Conservation (phyloP, 2,797 vertebrate genomes). For the Eulemur mongoz region DNA sequence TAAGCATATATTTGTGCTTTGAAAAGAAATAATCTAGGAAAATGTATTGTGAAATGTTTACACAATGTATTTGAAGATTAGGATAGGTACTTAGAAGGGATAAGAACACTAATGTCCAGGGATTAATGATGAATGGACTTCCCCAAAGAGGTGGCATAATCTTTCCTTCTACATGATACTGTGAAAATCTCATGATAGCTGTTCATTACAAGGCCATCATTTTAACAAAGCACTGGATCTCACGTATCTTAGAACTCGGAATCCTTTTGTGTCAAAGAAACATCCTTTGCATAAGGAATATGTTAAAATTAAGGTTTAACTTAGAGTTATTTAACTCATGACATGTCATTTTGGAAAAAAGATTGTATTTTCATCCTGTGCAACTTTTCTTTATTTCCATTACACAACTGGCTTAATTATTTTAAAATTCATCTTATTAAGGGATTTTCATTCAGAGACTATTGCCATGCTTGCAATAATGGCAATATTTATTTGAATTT, state of each 20-base stretch:
- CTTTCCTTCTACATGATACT: background rate
- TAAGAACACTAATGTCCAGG: background rate
- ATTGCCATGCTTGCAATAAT: background rate
- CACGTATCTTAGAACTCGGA: background rate
- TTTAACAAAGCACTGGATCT: background rate
- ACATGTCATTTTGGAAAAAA: slow-evolving; percentile 23
- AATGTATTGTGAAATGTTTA: background rate
- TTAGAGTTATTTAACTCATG: slow-evolving; percentile 40
- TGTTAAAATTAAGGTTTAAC: slow-evolving; percentile 31
- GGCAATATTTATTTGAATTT: slow-evolving; percentile 55
- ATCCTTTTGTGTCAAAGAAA: background rate
- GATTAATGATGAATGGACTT: background rate
- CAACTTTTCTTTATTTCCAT: slow-evolving; percentile 31
- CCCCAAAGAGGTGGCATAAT: background rate
- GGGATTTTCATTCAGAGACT: background rate
- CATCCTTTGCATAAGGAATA: background rate
- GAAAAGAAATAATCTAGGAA: slow-evolving; percentile 16
- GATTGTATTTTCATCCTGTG: slow-evolving; percentile 4
- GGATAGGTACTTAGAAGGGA: background rate
- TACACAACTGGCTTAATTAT: slow-evolving; percentile 32
- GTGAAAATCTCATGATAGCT: background rate
- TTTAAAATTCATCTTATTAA: slow-evolving; percentile 50
- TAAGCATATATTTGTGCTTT: background rate
- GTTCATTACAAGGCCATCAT: background rate
- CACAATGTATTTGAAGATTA: background rate